Base-by-base conservation (phyloP, 2,113 vertebrate species). In the Castor canadensis region DNA sequence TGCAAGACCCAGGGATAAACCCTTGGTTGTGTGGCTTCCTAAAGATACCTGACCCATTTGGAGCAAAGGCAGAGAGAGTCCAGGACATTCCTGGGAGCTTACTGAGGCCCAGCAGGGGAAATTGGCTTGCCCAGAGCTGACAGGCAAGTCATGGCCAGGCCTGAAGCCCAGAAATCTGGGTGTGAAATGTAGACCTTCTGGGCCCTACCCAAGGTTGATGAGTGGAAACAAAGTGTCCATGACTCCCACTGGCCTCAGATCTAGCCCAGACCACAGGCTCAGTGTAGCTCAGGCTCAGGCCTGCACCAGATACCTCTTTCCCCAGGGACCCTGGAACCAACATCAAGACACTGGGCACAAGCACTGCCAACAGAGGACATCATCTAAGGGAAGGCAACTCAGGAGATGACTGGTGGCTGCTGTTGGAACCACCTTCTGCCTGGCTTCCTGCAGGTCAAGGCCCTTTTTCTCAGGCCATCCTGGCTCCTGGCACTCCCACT, bases 161-260 rank as follows among this genome's bases (percentile, higher is more conserved):
- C 2, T 15, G 40, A 75, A 13, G 5, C 76, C 79, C 28, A 84
- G 95, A 93, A 79, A 94, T 90, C 87, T 75, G 71, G 95, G 94
- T 81, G 87, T 97, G 96, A 95, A 97, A 89, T n/a, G 32, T 89
- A 94, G 96, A 85, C 79, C 84, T 81, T 84, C 54, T 85, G 90
- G 86, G 80, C 16, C 87, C 56, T 60, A 45, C 94, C 95, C 93
- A 73, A 79, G 81, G 84, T 60, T 54, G 52, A 91, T 71, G 86
- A 97, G 89, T 94, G 96, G 96, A 96, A 97, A 97, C 96, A 90
- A 77, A 91, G 95, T 93, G 47, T 95, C 86, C 24, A 0, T 40
- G 35, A 49, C 86, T 52, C 45, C 32, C 40, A 30, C 72, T 76
- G 40, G 87, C 60, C 16, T 3, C 43, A 20, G 56, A 47, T 15